Evolutionary conservation across 2,888 invertebrate species (phyloP).

Genomic region (Andricus curvator): DNA sequence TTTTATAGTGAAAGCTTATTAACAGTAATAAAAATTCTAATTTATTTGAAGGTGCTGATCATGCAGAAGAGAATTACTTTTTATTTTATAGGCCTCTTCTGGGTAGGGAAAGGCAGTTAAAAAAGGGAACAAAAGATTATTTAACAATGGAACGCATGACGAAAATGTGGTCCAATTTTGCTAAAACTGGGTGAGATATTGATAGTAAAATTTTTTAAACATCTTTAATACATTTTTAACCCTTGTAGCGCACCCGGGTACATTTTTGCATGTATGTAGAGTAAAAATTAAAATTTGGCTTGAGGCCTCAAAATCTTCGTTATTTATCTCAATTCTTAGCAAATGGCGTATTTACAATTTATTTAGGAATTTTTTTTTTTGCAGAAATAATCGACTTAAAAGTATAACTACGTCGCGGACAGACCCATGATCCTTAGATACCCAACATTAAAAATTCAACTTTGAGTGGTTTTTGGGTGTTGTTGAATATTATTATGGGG

Average conservation of each 20-base stretch:
- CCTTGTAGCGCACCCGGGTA: no score
- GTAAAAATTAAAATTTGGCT: background rate
- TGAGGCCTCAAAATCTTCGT: slow-evolving; percentile 60
- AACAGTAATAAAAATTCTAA: background rate
- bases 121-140: slow-evolving; percentile 61
- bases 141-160: slow-evolving; percentile 62
- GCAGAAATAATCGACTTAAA: no score
- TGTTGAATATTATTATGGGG: no score
- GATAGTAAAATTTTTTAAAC: background rate
- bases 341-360: no score
- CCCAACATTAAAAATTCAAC: no score
- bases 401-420: no score
- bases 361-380: no score
- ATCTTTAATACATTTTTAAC: background rate
- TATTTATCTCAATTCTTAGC: no score
- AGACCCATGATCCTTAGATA: no score
- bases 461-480: no score
- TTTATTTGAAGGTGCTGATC: slow-evolving; percentile 79
- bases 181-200: slow-evolving; percentile 65
- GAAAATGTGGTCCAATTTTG: slow-evolving; percentile 70
- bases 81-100: slow-evolving; percentile 77
- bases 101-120: slow-evolving; percentile 42
- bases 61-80: slow-evolving; percentile 83
- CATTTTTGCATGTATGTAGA: background rate
- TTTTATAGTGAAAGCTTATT: no score